These are phyloP conservation scores for Drosophila prolongata DNA, from an alignment of 2,888 invertebrate species.

Conservation along the genomic window DNA sequence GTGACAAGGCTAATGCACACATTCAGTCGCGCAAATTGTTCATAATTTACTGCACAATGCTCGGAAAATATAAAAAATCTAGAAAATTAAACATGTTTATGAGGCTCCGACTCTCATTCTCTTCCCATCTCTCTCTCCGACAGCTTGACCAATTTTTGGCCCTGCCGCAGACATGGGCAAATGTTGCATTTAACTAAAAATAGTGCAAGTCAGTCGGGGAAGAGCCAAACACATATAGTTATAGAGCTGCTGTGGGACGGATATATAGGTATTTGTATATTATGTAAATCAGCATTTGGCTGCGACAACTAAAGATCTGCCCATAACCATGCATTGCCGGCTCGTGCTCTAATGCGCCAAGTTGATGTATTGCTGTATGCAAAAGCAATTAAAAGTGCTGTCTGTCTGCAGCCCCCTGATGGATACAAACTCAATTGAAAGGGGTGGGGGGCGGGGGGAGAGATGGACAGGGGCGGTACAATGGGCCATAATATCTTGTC, in stretches of 20 bases:
- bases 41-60: slow-evolving; percentile 59
- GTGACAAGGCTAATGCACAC: slow-evolving; percentile 69
- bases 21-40: slow-evolving; percentile 23
- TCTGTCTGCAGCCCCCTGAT: slow-evolving; percentile 53
- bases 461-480: slow-evolving; percentile 46
- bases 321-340: slow-evolving; percentile 69
- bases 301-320: slow-evolving; percentile 63
- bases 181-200: slow-evolving; percentile 66
- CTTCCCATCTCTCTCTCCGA: slow-evolving; percentile 24
- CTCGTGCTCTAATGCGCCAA: slow-evolving; percentile 55
- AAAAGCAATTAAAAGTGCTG: slow-evolving; percentile 79
- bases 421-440: slow-evolving; percentile 21
- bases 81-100: slow-evolving; percentile 60
- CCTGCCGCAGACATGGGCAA: slow-evolving; percentile 55
- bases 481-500: slow-evolving; percentile 59
- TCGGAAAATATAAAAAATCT: slow-evolving; percentile 20
- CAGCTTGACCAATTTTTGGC: slow-evolving; percentile 37
- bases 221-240: slow-evolving; percentile 29
- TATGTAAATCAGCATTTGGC: slow-evolving; percentile 72
- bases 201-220: slow-evolving; percentile 74
- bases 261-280: slow-evolving; percentile 36
- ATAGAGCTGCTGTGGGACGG: slow-evolving; percentile 5
- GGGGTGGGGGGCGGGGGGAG: background rate
- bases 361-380: slow-evolving; percentile 79
- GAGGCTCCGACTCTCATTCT: slow-evolving; percentile 38